Evolutionary conservation across 1,140 invertebrate species (phyloP).

Genomic region (Drosophila teissieri): DNA sequence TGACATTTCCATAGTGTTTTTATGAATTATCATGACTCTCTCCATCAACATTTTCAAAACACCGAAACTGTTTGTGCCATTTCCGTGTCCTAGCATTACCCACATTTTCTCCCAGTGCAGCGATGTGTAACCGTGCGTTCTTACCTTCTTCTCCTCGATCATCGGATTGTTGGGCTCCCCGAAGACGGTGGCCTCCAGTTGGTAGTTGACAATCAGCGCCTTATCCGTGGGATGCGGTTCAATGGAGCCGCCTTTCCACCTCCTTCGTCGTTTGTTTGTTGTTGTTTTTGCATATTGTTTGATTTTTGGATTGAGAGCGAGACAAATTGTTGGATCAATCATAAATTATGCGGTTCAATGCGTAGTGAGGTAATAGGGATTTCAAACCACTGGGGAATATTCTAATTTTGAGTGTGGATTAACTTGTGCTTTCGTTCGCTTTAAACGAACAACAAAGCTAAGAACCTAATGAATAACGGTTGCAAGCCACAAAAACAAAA

Average conservation of each 20-base stretch:
- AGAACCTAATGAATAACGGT: not conserved
- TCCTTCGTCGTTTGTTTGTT: conserved; percentile 85
- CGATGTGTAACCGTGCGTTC: not conserved
- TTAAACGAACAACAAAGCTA: not conserved
- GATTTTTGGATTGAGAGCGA: conserved; percentile 18
- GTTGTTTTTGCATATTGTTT: not conserved
- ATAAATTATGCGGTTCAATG: conserved; percentile 60
- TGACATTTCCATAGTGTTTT: too few species aligned
- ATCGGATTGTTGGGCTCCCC: conserved; percentile 93
- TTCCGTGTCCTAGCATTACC: not conserved
- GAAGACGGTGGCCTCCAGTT: conserved; percentile 93
- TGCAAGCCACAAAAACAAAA: not conserved
- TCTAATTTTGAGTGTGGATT: not conserved
- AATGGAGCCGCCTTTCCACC: conserved; percentile 92
- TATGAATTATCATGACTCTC: not conserved
- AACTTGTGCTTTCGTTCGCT: not conserved
- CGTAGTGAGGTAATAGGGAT: conserved; percentile 40
- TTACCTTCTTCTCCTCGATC: conserved; percentile 93
- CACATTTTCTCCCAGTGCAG: not conserved
- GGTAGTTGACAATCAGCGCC: conserved; percentile 95
- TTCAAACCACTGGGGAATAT: not conserved
- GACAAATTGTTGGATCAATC: conserved; percentile 57
- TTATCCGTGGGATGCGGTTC: conserved; percentile 96
- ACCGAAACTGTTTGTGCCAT: not conserved
- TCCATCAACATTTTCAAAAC: not conserved